Evolutionary conservation across 2,113 vertebrate genomes (phyloP).

Genomic region (Xenus cinereus): DNA sequence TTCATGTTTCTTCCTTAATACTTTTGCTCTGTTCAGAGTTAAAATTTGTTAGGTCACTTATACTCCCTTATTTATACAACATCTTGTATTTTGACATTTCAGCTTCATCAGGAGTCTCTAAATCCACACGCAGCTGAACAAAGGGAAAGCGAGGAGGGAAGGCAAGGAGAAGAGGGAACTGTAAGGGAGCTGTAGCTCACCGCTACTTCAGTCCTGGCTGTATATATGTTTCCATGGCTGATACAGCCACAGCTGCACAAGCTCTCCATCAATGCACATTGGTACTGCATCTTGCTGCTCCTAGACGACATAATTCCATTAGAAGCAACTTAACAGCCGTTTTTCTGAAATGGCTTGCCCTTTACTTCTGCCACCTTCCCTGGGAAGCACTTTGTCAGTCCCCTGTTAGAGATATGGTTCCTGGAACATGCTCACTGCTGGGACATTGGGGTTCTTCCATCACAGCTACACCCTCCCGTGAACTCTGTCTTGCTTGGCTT

Average conservation of each 20-base stretch:
- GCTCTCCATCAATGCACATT: not conserved
- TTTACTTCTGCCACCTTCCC: not conserved
- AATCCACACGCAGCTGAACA: not conserved
- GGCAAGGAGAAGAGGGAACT: not conserved
- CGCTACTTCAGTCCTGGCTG: rapidly evolving
- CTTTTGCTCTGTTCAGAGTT: not conserved
- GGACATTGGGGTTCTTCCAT: not conserved
- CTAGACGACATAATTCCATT: not conserved
- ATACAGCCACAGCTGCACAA: not conserved
- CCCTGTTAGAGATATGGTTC: not conserved
- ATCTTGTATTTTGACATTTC: not conserved
- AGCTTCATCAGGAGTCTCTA: not conserved
- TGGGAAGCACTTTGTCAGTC: not conserved
- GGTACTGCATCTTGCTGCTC: not conserved
- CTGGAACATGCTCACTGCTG: rapidly evolving
- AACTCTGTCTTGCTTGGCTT: not conserved
- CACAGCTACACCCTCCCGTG: not conserved
- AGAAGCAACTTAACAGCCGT: not conserved
- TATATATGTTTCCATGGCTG: not conserved
- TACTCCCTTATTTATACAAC: not conserved
- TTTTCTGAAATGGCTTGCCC: not conserved
- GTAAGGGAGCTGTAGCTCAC: not conserved
- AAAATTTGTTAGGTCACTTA: not conserved
- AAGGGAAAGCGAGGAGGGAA: rapidly evolving
- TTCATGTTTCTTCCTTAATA: not conserved